Evolutionary conservation across 2,888 invertebrate species (phyloP).

Genomic region (Octodonta nipae): DNA sequence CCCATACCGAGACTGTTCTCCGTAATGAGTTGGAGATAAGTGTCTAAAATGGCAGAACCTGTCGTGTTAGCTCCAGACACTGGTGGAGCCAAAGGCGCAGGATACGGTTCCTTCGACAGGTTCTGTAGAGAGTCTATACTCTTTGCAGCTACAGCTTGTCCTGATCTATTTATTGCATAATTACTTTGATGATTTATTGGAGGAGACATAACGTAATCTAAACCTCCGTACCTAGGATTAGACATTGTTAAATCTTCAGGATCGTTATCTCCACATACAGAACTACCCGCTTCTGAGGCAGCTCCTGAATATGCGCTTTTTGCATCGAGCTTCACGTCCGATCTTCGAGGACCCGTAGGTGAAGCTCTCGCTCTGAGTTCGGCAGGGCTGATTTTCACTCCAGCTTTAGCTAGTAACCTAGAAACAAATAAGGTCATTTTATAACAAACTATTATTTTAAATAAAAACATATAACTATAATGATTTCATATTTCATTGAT

Average conservation of each 20-base stretch:
- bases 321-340: slow-evolving; percentile 65
- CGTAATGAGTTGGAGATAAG: slow-evolving; percentile 76
- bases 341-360: slow-evolving; percentile 67
- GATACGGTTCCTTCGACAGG: slow-evolving; percentile 53
- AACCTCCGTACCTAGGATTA: slow-evolving; percentile 37
- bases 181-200: slow-evolving; percentile 32
- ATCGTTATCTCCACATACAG: slow-evolving; percentile 66
- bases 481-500: too few species aligned
- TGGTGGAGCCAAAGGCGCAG: slow-evolving; percentile 42
- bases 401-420: slow-evolving; percentile 72
- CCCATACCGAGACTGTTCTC: slow-evolving; percentile 64
- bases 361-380: slow-evolving; percentile 73
- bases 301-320: slow-evolving; percentile 54
- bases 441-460: too few species aligned
- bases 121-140: slow-evolving; percentile 50
- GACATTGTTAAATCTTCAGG: slow-evolving; percentile 70
- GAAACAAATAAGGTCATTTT: slow-evolving; percentile 20
- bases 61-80: slow-evolving; percentile 40
- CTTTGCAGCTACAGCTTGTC: slow-evolving; percentile 49
- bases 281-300: slow-evolving; percentile 54
- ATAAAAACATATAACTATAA: too few species aligned
- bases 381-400: slow-evolving; percentile 73
- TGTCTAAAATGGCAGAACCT: slow-evolving; percentile 69
- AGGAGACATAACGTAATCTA: slow-evolving; percentile 40
- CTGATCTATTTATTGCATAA: slow-evolving; percentile 32